Base-by-base conservation (phyloP, 2,888 invertebrate genomes). In the Pterostichus niger region DNA sequence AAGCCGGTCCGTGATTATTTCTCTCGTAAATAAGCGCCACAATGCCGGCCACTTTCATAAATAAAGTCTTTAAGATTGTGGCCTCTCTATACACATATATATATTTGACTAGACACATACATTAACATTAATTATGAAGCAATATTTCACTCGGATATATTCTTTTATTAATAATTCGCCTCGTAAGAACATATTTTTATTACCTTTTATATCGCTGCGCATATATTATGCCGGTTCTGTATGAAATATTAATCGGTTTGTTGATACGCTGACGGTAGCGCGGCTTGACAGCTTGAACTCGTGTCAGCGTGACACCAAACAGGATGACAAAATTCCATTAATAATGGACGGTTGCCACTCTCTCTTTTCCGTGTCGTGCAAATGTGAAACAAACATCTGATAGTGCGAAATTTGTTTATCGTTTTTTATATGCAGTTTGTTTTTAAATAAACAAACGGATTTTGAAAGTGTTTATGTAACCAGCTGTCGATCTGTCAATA, bases 61-160 rank as follows among this genome's bases (percentile, higher is more conserved):
- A 83, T 83, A 77, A 83, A 83, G 83, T 77, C 83, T 83, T 83
- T 83, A 83, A 76, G 82, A 82, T 61, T 46, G 49, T 56, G 44
- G 64, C 24, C 46, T 82, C 82, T 82, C 75, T 75, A 80, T 81
- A 52, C 54, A 52, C 59, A 44, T 24, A 24, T 24, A 31, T 46
- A 81, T 71, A 71, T 71, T 71, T 81, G 54, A 33, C 15, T 35
- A 40, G 56, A 17, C 81, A 81, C 73, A 81, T 56, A 73, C 15
- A 56, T 81, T 81, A 81, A 71, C 81, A 77, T 83, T 83, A 76
- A 83, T 83, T 83, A 83, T 77, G 64, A 64, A 52, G 77, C 68
- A 33, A 83, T 83, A 83, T 77, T 83, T 83, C 68, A 77, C 33
- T 61, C 24, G 44, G 10, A 56, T 73, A 15, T 46, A 10, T 52